A percentile compares a stretch with the other conserved stretches of the same genome.
These are phyloP conservation scores for Formica exsecta DNA, from an alignment of 1,140 invertebrate genomes.

Conservation along the genomic window DNA sequence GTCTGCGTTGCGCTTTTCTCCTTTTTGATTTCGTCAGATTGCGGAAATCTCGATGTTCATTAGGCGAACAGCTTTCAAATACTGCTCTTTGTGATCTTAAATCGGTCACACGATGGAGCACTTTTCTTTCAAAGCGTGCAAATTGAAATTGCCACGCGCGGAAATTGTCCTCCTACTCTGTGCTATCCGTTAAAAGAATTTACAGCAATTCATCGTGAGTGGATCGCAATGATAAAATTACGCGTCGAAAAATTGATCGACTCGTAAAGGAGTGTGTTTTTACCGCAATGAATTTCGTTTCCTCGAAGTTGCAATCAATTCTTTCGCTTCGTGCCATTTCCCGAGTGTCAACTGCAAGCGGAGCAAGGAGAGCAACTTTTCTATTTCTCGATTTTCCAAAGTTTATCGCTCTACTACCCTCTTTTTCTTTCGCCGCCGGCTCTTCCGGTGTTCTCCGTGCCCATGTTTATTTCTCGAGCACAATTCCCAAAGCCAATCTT, in stretches of 20 bases:
- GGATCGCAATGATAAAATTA: conserved; percentile 26
- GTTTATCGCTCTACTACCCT: neutral
- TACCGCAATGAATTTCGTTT: conserved; percentile 7
- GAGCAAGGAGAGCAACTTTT: neutral
- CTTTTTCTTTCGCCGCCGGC: conserved; percentile 13
- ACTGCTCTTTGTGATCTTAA: neutral
- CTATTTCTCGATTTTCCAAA: conserved; percentile 36
- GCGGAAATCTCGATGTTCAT: neutral
- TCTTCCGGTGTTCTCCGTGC: conserved; percentile 5
- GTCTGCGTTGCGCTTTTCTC: neutral
- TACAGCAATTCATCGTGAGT: neutral
- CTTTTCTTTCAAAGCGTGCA: neutral
- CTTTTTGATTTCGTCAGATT: neutral
- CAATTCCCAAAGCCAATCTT: conserved; percentile 57
- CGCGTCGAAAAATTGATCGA: conserved; percentile 15
- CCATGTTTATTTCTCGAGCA: conserved; percentile 43
- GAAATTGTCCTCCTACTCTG: conserved; percentile 1
- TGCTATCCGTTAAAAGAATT: neutral
- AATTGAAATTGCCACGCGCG: neutral
- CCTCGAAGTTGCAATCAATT: neutral
- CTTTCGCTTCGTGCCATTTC: neutral
- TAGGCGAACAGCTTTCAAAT: neutral
- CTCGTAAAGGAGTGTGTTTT: neutral
- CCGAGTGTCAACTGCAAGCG: conserved; percentile 12
- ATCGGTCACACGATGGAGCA: neutral